A percentile compares a stretch with the other conserved stretches of the same genome.
phyloP scores from a whole-genome alignment of 2,113 vertebrate species.

The Mionectes macconnelli region DNA sequence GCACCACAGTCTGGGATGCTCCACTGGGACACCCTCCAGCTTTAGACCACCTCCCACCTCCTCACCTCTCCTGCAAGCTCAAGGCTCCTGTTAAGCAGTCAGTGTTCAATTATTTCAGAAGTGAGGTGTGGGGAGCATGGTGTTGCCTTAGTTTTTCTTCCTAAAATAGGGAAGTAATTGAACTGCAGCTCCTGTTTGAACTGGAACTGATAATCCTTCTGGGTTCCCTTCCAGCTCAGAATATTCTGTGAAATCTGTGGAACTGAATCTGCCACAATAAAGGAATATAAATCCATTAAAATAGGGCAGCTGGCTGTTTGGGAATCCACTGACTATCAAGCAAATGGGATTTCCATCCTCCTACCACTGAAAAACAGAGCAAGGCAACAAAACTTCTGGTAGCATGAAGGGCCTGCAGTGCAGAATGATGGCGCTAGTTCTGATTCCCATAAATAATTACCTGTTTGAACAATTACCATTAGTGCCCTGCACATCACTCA shows the following conservation, averaged over 20 bases:
- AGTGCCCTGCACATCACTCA: background rate
- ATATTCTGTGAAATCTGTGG: background rate
- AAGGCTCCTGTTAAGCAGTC: background rate
- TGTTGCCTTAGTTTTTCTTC: background rate
- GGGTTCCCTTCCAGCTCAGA: background rate
- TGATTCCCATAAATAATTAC: background rate
- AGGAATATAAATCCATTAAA: background rate
- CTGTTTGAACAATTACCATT: background rate
- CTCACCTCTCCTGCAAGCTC: background rate
- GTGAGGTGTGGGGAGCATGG: background rate
- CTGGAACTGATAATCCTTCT: background rate
- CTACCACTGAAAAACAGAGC: background rate
- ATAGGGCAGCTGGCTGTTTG: background rate
- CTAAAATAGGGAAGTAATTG: background rate
- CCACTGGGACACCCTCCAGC: fast-evolving
- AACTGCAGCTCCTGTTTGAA: background rate
- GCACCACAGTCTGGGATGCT: background rate
- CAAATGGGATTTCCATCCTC: background rate
- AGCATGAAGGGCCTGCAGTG: background rate
- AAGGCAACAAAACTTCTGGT: background rate
- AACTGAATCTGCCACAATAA: background rate
- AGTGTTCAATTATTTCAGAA: background rate
- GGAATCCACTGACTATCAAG: background rate
- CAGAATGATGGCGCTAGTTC: background rate
- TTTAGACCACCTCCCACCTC: background rate